phyloP scores from a whole-genome alignment of 35 echinoderm and acorn worm species.

The Strongylocentrotus purpuratus region DNA sequence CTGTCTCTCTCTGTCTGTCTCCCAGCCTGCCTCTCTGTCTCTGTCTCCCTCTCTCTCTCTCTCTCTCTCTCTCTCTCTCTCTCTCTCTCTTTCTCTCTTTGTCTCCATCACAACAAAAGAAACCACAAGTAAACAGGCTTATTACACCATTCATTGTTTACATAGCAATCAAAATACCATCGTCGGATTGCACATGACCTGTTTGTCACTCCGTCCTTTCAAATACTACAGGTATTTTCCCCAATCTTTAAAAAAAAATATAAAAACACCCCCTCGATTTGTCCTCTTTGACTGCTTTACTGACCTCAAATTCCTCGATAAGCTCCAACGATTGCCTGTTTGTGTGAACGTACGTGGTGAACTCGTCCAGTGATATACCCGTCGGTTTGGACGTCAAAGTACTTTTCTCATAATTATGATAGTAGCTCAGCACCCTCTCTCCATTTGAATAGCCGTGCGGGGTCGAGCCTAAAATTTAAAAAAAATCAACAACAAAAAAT shows the following conservation, averaged over 20 bases:
- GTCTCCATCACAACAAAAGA: background rate
- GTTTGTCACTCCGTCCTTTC: background rate
- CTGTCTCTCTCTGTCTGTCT: background rate
- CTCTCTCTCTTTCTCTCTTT: background rate
- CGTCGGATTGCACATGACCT: background rate
- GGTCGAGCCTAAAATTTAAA: background rate
- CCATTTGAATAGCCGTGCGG: background rate
- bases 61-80: background rate
- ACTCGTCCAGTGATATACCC: constrained; percentile 4
- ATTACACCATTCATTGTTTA: background rate
- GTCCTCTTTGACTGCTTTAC: background rate
- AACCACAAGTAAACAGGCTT: background rate
- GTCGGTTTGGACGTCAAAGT: background rate
- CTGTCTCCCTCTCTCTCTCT: background rate
- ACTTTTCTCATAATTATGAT: background rate
- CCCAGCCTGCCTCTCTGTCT: no score
- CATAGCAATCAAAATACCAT: background rate
- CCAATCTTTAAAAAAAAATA: no score
- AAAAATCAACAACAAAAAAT: no score
- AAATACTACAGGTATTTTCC: no score
- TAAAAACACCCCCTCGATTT: background rate
- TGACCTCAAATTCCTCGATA: constrained; percentile 29
- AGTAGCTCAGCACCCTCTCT: background rate
- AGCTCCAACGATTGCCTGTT: constrained; percentile 30
- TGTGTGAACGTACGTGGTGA: background rate